Conservation (phyloP, 2,797 vertebrate genomes). For the Morus bassanus region DNA sequence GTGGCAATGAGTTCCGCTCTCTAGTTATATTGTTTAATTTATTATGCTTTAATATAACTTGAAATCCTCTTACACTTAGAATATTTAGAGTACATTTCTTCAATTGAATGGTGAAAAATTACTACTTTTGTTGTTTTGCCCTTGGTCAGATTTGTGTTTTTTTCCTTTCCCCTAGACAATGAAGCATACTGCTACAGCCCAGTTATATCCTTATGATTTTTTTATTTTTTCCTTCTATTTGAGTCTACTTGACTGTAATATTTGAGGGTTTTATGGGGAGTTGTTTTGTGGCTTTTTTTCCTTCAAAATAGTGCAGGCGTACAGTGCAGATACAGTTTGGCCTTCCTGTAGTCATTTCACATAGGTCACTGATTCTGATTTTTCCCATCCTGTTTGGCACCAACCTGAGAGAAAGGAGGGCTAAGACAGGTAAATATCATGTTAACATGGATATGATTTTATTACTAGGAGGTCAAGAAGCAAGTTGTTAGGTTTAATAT, state of each 20-base stretch:
- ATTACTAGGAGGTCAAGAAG: background rate
- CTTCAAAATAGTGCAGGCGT: background rate
- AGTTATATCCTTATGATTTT: background rate
- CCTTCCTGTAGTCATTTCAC: background rate
- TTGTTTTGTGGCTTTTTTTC: no score
- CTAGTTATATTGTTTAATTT: background rate
- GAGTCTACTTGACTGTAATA: background rate
- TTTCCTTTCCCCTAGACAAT: background rate
- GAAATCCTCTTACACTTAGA: background rate
- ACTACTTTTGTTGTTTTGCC: background rate
- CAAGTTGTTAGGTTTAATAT: background rate
- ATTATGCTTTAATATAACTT: background rate
- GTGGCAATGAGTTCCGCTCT: background rate
- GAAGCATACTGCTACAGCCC: background rate
- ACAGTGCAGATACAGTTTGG: background rate
- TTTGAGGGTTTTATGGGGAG: no score
- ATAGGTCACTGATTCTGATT: background rate
- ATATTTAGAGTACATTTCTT: background rate
- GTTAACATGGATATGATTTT: background rate
- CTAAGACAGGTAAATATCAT: background rate
- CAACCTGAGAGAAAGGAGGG: background rate
- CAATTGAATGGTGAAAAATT: background rate
- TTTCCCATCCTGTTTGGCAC: background rate
- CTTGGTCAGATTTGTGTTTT: background rate
- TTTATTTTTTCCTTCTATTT: background rate